Evolutionary conservation across 2,113 vertebrate genomes (phyloP).

Genomic region (Sinocyclocheilus anophthalmus): DNA sequence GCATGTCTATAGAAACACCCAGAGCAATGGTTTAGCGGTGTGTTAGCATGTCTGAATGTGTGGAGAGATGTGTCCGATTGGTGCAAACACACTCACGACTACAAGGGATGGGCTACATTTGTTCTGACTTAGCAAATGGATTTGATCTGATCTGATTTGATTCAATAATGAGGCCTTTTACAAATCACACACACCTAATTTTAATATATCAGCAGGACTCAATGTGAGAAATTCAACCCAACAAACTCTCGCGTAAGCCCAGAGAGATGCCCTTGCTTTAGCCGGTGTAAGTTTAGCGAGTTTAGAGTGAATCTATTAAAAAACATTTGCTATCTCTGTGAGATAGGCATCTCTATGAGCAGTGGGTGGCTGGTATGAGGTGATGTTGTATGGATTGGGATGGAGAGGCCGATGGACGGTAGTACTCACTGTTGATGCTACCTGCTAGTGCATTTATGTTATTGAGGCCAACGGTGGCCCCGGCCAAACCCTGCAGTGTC

Average conservation of each 20-base stretch:
- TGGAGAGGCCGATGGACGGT: constrained; percentile 52
- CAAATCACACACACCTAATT: neutral
- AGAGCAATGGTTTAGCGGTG: constrained; percentile 51
- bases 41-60: constrained; percentile 29
- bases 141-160: constrained; percentile 13
- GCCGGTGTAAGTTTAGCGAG: neutral
- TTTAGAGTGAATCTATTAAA: neutral
- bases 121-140: constrained; percentile 12
- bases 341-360: constrained; percentile 58
- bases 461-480: constrained; percentile 97
- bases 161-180: neutral
- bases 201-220: neutral
- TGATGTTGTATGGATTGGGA: constrained; percentile 38
- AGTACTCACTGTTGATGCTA: constrained; percentile 99
- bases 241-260: constrained; percentile 40
- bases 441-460: constrained; percentile 99
- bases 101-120: constrained; percentile 4
- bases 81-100: constrained; percentile 38
- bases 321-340: neutral
- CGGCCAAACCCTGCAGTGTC: constrained; percentile 96
- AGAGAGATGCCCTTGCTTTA: constrained; percentile 50
- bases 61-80: constrained; percentile 38
- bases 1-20: constrained; percentile 40
- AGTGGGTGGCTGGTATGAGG: constrained; percentile 15
- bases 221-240: neutral